These are phyloP conservation scores for Lepidurus arcticus DNA, from an alignment of 1,140 invertebrate genomes.

Conservation along the genomic window DNA sequence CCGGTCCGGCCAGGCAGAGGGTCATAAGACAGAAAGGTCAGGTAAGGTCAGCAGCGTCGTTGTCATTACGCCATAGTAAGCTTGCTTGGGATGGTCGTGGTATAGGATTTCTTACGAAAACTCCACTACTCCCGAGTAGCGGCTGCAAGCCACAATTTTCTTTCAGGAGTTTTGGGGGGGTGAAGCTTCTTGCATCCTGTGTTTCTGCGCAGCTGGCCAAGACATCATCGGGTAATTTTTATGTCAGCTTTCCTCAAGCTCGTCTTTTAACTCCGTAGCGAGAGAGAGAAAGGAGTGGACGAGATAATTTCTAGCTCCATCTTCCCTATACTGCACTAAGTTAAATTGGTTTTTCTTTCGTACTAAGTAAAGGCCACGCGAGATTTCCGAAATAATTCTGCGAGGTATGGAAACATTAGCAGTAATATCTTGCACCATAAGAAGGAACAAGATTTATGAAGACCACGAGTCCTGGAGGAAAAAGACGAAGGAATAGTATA, in stretches of 20 bases:
- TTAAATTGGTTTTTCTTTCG: neutral
- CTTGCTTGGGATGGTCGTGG: neutral
- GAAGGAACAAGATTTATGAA: neutral
- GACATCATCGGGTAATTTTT: neutral
- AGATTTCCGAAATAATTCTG: neutral
- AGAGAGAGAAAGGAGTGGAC: neutral
- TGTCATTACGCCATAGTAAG: neutral
- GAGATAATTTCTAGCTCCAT: neutral
- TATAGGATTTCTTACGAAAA: neutral
- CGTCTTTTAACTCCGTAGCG: neutral
- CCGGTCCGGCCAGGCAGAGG: neutral
- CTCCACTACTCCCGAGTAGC: neutral
- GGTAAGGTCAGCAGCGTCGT: conserved; percentile 2
- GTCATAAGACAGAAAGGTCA: conserved; percentile 14
- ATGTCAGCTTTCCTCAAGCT: neutral
- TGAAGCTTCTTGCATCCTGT: neutral
- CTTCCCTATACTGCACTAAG: neutral
- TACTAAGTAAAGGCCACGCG: neutral
- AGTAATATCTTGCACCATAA: neutral
- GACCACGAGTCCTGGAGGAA: neutral
- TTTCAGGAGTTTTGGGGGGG: neutral
- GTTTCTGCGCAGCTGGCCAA: neutral
- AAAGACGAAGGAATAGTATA: neutral
- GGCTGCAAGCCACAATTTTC: conserved; percentile 1
- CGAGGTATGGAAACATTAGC: neutral